Percentiles rank a stretch among this genome's conserved stretches.
Conservation (phyloP, 2,888 invertebrate genomes). For the Pyrochroa serraticornis region DNA sequence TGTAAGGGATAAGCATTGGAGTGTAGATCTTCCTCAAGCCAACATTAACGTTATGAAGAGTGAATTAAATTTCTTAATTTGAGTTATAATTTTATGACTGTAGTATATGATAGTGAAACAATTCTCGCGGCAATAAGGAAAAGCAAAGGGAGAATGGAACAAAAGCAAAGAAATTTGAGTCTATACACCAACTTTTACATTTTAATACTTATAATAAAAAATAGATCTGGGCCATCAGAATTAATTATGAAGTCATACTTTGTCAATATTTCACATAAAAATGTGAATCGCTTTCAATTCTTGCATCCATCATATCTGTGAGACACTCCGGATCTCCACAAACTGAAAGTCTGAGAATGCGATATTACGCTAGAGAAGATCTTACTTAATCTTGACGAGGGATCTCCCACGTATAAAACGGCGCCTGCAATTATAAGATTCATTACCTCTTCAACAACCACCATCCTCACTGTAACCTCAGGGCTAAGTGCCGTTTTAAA, state of each 20-base stretch:
- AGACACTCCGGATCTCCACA: conserved; percentile 20
- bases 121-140: too few relatives aligned
- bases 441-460: conserved; percentile 32
- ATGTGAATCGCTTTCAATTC: conserved; percentile 25
- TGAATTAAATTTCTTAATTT: too few relatives aligned
- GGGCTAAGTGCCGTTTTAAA: conserved; percentile 12
- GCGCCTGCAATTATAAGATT: conserved; percentile 30
- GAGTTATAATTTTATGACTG: too few relatives aligned
- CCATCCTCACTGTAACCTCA: conserved; percentile 9
- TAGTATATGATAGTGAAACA: too few relatives aligned
- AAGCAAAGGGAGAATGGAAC: too few relatives aligned
- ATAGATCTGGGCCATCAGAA: conserved; percentile 6
- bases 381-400: conserved; percentile 46
- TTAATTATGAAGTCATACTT: conserved; percentile 7
- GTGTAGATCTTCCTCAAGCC: too few relatives aligned
- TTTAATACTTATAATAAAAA: neutral
- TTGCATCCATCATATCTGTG: conserved; percentile 26
- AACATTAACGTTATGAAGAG: too few relatives aligned
- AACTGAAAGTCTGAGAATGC: conserved; percentile 32
- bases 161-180: too few relatives aligned
- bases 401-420: conserved; percentile 49
- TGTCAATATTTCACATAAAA: conserved; percentile 24
- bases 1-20: too few relatives aligned
- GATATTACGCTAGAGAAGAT: conserved; percentile 29
- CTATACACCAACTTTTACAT: too few relatives aligned